A percentile compares a stretch with the other conserved stretches of the same genome.
These are phyloP conservation scores for Hexactinellida sp. DNA, from an alignment of 37 sponge, comb jelly and placozoan genomes.

Conservation along the genomic window DNA sequence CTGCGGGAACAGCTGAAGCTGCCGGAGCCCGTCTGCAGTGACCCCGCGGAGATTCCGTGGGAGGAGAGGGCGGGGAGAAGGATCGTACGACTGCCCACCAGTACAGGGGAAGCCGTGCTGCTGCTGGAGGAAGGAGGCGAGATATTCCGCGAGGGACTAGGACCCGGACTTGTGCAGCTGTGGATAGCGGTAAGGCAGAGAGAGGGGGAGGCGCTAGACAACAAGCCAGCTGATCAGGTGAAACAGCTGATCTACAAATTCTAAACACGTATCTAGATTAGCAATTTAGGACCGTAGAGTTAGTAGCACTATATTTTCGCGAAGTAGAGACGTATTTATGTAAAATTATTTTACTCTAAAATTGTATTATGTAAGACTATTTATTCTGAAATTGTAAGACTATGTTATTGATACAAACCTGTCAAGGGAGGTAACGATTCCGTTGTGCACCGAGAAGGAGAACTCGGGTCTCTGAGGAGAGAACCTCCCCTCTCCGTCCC, in stretches of 20 bases:
- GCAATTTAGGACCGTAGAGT: too few relatives aligned
- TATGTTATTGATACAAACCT: not conserved
- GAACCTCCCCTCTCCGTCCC: constrained; percentile 48
- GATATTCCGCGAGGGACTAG: not conserved
- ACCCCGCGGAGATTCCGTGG: constrained; percentile 21
- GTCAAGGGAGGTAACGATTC: not conserved
- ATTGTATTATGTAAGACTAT: too few relatives aligned
- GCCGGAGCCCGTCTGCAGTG: constrained; percentile 1
- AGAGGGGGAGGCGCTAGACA: not conserved
- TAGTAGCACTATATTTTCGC: too few relatives aligned
- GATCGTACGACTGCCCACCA: constrained; percentile 17
- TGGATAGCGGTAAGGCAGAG: not conserved
- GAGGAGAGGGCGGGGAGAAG: constrained; percentile 17
- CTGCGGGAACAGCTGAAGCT: constrained; percentile 19
- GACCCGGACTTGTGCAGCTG: not conserved
- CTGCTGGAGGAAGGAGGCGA: not conserved
- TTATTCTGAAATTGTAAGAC: too few relatives aligned
- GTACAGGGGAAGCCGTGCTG: constrained; percentile 6
- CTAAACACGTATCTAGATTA: too few relatives aligned
- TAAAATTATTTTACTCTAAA: too few relatives aligned
- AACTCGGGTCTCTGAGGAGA: not conserved
- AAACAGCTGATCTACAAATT: too few relatives aligned
- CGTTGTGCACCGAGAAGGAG: not conserved
- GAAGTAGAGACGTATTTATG: too few relatives aligned
- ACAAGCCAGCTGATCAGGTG: too few relatives aligned